Conservation (phyloP, 2,797 vertebrate genomes). For the Acipenser transmontanus region DNA sequence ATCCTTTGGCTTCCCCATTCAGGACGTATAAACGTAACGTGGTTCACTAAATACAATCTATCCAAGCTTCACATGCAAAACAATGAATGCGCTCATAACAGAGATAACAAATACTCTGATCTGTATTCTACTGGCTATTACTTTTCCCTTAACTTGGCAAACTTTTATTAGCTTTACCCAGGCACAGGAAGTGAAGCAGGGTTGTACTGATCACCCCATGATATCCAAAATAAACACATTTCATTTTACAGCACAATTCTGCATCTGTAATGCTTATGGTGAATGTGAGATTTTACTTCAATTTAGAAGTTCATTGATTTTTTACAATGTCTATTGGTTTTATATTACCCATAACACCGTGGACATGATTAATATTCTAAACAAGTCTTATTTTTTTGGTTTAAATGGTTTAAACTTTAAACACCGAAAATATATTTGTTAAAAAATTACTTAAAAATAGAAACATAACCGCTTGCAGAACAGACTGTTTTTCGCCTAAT, state of each 20-base stretch:
- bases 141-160: not conserved
- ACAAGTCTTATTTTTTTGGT: too few relatives aligned
- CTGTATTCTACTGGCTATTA: not conserved
- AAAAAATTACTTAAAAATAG: too few relatives aligned
- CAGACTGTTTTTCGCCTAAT: too few relatives aligned
- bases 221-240: not conserved
- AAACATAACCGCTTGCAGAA: too few relatives aligned
- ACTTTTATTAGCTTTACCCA: not conserved
- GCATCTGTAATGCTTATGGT: not conserved
- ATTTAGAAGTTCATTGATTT: not conserved
- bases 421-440: too few relatives aligned
- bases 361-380: too few relatives aligned
- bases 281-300: not conserved
- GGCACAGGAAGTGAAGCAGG: not conserved
- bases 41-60: too few relatives aligned
- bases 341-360: too few relatives aligned
- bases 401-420: too few relatives aligned
- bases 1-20: not conserved
- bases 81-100: not conserved
- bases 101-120: not conserved
- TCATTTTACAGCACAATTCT: not conserved
- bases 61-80: too few relatives aligned
- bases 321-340: too few relatives aligned
- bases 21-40: not conserved
- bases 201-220: not conserved